Evolutionary conservation across 1,140 invertebrate species (phyloP), one percentile per base, ranked within the genome.

Genomic region (Episyrphus balteatus): DNA sequence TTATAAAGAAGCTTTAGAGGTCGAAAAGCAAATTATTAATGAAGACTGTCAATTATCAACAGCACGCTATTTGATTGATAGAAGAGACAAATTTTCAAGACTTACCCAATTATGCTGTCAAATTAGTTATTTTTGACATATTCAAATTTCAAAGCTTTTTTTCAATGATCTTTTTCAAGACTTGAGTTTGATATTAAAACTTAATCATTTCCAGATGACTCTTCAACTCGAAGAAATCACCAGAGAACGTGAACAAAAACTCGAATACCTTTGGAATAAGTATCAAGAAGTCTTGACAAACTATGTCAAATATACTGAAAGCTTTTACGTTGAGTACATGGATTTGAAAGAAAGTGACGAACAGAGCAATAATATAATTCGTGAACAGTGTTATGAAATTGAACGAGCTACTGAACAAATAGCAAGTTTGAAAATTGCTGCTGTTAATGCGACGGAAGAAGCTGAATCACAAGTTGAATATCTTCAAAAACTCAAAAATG

Each of bases 261-360:
- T 68, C 21, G 62, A 67, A 55, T 36, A 47, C 19, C 51, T 68
- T 11, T 68, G 66, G 66, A 55, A 60, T 19, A 58, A 67, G 40
- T 68, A 66, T 44, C 66, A 68, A 31, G 36, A 54, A 2, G 58
- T 68, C 10, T 49, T 68, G n/a, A 51, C 58, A 1, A 60, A 50
- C 14, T 68, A 67, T 47, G 58, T 64, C 10, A 48, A 56, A 17
- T 58, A 63, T 44, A 67, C 61, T 7, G 62, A 68, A 19, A 52
- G 55, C 7, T 66, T 64, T 52, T 62, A 68, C 41, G 44, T 61
- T 11, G 65, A 68, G 44, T 68, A 68, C 34, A 56, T 64, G 17
- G 65, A 68, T 42, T 54, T 68, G 5, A 66, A 64, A 50, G 59
- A 68, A 44, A 51, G 55, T 3, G 65, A 68, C 44, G 61, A 66